Evolutionary conservation across 2,797 vertebrate species (phyloP).

Genomic region (Melopsittacus undulatus): DNA sequence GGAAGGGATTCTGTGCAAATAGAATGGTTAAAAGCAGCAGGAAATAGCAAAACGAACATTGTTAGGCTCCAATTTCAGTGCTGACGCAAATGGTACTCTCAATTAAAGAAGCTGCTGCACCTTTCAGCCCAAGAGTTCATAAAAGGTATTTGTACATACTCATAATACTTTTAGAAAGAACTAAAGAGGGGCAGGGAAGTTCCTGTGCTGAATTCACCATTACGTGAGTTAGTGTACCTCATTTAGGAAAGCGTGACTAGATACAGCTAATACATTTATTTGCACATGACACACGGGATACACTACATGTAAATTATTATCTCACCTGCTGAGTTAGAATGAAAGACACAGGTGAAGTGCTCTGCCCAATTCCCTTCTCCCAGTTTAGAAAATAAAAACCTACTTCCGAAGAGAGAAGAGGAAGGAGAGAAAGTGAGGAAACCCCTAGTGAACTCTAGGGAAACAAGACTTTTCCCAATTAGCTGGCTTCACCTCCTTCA

Average conservation of each 20-base stretch:
- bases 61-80: background rate
- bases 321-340: background rate
- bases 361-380: background rate
- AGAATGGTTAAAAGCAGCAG: background rate
- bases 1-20: constrained; percentile 9
- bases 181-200: background rate
- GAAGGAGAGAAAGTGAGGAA: background rate
- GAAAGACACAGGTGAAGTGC: background rate
- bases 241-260: background rate
- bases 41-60: background rate
- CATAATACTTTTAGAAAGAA: background rate
- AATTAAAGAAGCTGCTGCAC: background rate
- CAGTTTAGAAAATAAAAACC: background rate
- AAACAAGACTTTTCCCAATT: background rate
- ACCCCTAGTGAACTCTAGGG: background rate
- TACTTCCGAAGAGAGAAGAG: background rate
- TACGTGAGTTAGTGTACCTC: background rate
- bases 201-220: background rate
- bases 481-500: background rate
- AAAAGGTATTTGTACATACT: background rate
- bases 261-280: background rate
- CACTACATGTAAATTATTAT: background rate
- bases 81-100: background rate
- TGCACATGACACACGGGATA: background rate
- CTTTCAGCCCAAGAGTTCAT: background rate